phyloP scores from a whole-genome alignment of 2,113 vertebrate genomes.

The Thamnaconus septentrionalis region DNA sequence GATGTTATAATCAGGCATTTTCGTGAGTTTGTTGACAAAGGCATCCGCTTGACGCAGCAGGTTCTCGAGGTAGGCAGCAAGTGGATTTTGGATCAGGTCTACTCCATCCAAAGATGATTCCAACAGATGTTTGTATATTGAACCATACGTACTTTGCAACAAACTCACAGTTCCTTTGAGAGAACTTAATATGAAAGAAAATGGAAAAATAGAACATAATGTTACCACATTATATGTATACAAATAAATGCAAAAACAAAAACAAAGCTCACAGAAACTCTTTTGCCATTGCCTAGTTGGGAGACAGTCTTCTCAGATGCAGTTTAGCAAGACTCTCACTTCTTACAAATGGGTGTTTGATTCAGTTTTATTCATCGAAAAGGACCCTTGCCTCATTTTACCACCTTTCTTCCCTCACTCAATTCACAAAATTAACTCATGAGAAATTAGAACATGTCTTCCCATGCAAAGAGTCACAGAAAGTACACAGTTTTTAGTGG shows the following conservation, averaged over 20 bases:
- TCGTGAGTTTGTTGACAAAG: constrained; percentile 23
- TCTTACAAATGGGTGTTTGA: too few species aligned
- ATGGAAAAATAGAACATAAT: constrained; percentile 1
- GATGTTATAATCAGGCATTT: constrained; percentile 40
- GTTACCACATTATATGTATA: neutral
- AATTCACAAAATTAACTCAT: too few species aligned
- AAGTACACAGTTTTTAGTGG: too few species aligned
- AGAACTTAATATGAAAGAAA: constrained; percentile 35
- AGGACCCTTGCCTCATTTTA: too few species aligned
- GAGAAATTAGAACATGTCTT: too few species aligned
- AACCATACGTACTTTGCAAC: constrained; percentile 54
- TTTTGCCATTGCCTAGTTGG: too few species aligned
- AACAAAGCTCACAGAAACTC: too few species aligned
- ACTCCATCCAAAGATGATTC: constrained; percentile 28
- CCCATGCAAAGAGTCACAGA: too few species aligned
- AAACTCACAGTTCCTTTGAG: constrained; percentile 68
- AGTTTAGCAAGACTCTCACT: too few species aligned
- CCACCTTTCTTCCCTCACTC: too few species aligned
- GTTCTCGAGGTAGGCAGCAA: constrained; percentile 46
- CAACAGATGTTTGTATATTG: constrained; percentile 18
- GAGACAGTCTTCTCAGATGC: too few species aligned
- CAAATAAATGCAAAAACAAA: neutral
- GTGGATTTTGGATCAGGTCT: constrained; percentile 30
- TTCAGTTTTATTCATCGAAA: too few species aligned
- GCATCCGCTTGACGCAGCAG: constrained; percentile 44